A percentile compares a stretch with the other conserved stretches of the same genome.
Evolutionary conservation across 2,113 vertebrate species (phyloP).

Genomic region (Neotoma lepida): DNA sequence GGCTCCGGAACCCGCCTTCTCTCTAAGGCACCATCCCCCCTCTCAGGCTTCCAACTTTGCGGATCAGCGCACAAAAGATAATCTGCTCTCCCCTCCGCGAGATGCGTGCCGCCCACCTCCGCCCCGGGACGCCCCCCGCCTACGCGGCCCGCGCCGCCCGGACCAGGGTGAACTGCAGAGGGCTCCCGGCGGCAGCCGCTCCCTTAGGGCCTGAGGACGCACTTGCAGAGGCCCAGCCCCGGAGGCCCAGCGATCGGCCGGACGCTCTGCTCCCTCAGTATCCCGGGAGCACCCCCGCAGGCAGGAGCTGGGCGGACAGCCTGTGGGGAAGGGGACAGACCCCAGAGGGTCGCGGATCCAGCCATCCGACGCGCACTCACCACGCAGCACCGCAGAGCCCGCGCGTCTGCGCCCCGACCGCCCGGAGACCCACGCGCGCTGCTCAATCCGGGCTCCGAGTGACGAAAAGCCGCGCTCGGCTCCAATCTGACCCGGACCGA

Average conservation of each 20-base stretch:
- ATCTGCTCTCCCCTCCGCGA: background rate
- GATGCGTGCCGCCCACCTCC: background rate
- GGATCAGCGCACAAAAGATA: constrained; percentile 57
- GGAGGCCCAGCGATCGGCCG: background rate
- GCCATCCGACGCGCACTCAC: constrained; percentile 67
- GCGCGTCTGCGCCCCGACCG: constrained; percentile 56
- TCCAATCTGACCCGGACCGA: background rate
- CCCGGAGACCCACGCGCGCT: constrained; percentile 67
- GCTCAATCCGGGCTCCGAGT: constrained; percentile 77
- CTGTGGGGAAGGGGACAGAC: background rate
- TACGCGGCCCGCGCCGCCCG: background rate
- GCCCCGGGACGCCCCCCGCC: background rate
- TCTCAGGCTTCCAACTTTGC: constrained; percentile 66
- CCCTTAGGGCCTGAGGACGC: constrained; percentile 36
- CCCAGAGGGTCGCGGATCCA: background rate
- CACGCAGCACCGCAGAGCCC: constrained; percentile 56
- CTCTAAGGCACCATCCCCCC: constrained; percentile 17
- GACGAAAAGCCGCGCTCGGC: constrained; percentile 72
- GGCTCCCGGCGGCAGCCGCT: background rate
- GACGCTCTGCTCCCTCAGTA: background rate
- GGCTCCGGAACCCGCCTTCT: background rate
- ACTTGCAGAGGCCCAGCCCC: background rate
- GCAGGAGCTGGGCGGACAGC: background rate
- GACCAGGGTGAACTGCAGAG: background rate
- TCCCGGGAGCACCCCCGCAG: background rate